Evolutionary conservation across 2,113 vertebrate species (phyloP), one percentile per base, ranked within the genome.

Genomic region (Channa maculata): DNA sequence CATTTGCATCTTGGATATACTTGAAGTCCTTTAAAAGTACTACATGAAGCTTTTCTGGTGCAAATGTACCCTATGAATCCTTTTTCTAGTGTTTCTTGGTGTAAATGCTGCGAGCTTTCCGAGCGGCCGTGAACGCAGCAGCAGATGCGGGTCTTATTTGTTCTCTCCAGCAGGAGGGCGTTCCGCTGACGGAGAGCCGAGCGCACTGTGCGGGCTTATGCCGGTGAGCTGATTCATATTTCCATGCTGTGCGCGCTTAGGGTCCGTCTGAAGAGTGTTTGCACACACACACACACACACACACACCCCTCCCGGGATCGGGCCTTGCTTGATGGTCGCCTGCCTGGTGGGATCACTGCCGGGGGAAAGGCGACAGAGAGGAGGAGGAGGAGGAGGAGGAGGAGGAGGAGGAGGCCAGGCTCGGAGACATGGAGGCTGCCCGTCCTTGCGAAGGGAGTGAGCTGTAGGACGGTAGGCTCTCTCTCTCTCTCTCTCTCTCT

Each of bases 111-210:
- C 46, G 3, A 11, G 12, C 12, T 81, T 76, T 79, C 77, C 84
- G 6, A 71, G 53, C 0, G 50, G 1, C 39, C 54, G 0, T 82
- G 82, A 90, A 90, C 34, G 88, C 79, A 50, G 24, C 88, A 71
- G 82, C 82, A 88, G 86, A 84, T 81, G 86, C 77, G 63, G 81
- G 54, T 82, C 65, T 85, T 80, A 75, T 85, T 88, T 82, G 90
- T 84, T 85, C 50, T 72, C 57, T 65, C 72, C 71, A 15, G 75
- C 54, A 80, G 77, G 89, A 90, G 90, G 90, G 91, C 89, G 91
- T 91, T 90, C 82, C 80, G 53, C 84, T 51, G 54, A 36, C 34
- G 24, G 36, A 61, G 52, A 77, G 1, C 15, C 57, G 12, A 5
- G 66, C 6, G 53, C 68, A 69, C 36, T 52, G 76, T 36, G 69